A percentile compares a stretch with the other conserved stretches of the same genome.
These are phyloP conservation scores for Microhierax caerulescens DNA, from an alignment of 2,797 vertebrate species.

Conservation along the genomic window DNA sequence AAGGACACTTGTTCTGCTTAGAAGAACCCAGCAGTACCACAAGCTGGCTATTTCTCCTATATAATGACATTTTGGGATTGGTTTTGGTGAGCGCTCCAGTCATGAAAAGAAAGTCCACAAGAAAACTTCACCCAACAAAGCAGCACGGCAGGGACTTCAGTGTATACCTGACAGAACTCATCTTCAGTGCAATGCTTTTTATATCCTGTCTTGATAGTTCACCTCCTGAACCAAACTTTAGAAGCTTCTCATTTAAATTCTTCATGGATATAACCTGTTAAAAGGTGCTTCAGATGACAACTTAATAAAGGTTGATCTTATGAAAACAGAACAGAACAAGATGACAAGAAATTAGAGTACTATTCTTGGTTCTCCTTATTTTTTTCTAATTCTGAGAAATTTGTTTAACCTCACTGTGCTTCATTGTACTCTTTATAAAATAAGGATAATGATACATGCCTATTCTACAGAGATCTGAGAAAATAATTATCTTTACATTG, in stretches of 20 bases:
- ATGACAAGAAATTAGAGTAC: conserved; percentile 40
- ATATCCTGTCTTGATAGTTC: neutral
- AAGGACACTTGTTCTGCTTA: neutral
- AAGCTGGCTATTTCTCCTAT: neutral
- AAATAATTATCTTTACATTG: conserved; percentile 38
- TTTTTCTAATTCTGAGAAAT: conserved; percentile 2
- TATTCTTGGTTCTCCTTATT: conserved; percentile 21
- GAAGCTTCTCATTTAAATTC: conserved; percentile 15
- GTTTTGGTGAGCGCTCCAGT: neutral
- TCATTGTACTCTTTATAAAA: neutral
- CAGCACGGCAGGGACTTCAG: neutral
- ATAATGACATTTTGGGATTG: neutral
- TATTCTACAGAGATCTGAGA: conserved; percentile 21
- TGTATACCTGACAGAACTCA: neutral
- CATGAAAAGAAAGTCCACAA: neutral
- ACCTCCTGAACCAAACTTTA: neutral
- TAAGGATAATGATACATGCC: neutral
- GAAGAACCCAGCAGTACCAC: neutral
- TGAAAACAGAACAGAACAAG: conserved; percentile 33
- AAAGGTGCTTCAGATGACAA: conserved; percentile 36
- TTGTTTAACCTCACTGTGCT: conserved; percentile 18
- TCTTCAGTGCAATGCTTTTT: neutral
- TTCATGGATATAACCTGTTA: conserved; percentile 3
- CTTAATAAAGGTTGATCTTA: conserved; percentile 40
- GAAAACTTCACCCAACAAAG: neutral